Base-by-base conservation (phyloP, 2,888 invertebrate species). In the Branchellion lobata region DNA sequence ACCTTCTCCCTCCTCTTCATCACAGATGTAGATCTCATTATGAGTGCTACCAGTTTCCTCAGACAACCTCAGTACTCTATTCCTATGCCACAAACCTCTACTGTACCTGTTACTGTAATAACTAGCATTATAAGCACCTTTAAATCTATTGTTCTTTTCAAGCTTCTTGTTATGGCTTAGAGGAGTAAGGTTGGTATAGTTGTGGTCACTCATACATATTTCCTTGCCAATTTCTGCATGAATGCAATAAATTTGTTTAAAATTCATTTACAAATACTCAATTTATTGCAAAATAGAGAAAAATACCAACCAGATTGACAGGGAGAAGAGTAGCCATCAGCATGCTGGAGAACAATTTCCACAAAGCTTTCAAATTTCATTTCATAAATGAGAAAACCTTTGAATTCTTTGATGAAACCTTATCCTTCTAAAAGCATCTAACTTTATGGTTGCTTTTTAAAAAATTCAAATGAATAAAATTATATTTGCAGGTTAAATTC, bases 401-500 rank as follows among this genome's bases (percentile, higher is more conserved):
- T 24, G 21, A 57, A 8, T 57, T 57, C 8, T 57, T 57, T 57
- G n/a, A 57, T n/a, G 21, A 57, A 18, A n/a, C 3, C 21, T n/a
- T 57, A 57, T 18, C 24, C 8, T 57, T 18, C n/a, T 24, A 5
- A 24, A 5, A 24, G 5, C 3, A 24, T 18, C 24, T 57, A 57
- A 24, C 21, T 57, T 5, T 57, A n/a, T 24, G 24, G 61, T n/a
- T 57, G 8, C 61, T 57, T 18, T 3, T 18, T 24, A 18, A 57
- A 57, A 57, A 57, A 57, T 57, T 24, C 61, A 14, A 57, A 57
- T 5, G 5, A 24, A 57, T 14, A 8, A 24, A 57, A 8, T 24
- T 18, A 57, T 57, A 57, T 57, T 57, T 57, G 61, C 61, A 57
- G 61, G 61, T 57, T 57, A 14, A 14, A 24, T 57, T 57, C 24